Conservation (phyloP, 2,888 invertebrate species). For the Xanthorhoe spadicearia region DNA sequence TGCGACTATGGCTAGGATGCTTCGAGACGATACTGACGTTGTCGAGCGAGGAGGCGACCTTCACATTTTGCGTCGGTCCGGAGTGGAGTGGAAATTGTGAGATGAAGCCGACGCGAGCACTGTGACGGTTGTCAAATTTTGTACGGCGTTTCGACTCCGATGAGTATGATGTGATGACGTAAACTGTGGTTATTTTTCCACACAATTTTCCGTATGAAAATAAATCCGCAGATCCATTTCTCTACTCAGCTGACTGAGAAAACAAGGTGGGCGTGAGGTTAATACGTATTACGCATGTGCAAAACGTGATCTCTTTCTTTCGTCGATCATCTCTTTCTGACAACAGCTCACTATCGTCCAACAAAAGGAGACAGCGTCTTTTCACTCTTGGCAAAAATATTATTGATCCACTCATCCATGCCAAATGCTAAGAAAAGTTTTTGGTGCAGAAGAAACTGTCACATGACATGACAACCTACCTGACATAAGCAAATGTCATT, state of each 20-base stretch:
- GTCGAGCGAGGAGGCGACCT: slow-evolving; percentile 57
- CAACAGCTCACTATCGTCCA: neutral
- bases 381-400: neutral
- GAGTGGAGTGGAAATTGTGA: slow-evolving; percentile 51
- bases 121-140: slow-evolving; percentile 1
- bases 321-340: slow-evolving; percentile 2
- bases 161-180: slow-evolving; percentile 13
- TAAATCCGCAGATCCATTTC: slow-evolving; percentile 7
- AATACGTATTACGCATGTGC: slow-evolving; percentile 10
- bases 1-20: slow-evolving; percentile 17
- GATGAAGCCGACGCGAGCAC: slow-evolving; percentile 4
- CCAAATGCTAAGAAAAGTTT: neutral
- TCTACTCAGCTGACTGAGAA: slow-evolving; percentile 22
- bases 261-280: slow-evolving; percentile 20
- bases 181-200: slow-evolving; percentile 19
- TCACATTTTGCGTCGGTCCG: slow-evolving; percentile 81
- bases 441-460: neutral
- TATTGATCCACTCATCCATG: neutral
- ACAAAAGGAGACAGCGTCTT: neutral
- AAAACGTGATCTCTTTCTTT: slow-evolving; percentile 1
- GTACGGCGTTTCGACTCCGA: neutral
- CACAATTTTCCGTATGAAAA: slow-evolving; percentile 4
- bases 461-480: too few species aligned
- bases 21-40: slow-evolving; percentile 44
- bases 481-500: neutral